Percentiles rank a stretch among this genome's conserved stretches.
These are phyloP conservation scores for Nannospalax galili DNA, from an alignment of 2,113 vertebrate genomes.

Conservation along the genomic window DNA sequence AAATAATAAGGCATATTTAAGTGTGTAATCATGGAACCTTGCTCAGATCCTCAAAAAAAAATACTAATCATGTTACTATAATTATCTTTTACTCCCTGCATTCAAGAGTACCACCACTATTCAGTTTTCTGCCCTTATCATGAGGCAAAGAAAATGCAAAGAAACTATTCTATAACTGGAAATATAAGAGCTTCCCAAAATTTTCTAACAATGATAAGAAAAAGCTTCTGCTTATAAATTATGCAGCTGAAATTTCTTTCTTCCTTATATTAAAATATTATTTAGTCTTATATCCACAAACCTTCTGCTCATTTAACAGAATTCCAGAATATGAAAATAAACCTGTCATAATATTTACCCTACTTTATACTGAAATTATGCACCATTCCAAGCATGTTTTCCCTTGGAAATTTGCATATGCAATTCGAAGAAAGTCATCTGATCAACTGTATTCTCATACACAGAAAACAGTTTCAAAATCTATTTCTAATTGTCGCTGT, in stretches of 20 bases:
- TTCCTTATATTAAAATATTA: slow-evolving; percentile 39
- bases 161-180: background rate
- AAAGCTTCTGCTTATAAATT: slow-evolving; percentile 21
- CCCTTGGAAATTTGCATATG: slow-evolving; percentile 48
- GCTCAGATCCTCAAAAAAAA: background rate
- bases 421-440: slow-evolving; percentile 29
- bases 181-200: slow-evolving; percentile 11
- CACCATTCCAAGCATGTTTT: slow-evolving; percentile 46
- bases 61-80: background rate
- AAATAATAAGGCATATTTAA: background rate
- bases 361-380: slow-evolving; percentile 45
- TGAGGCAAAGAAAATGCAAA: background rate
- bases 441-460: slow-evolving; percentile 10
- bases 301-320: slow-evolving; percentile 59
- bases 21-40: background rate
- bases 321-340: slow-evolving; percentile 60
- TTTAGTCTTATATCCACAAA: slow-evolving; percentile 52
- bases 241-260: background rate
- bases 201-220: background rate
- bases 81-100: background rate
- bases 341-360: slow-evolving; percentile 55
- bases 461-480: slow-evolving; percentile 49
- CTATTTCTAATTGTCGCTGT: slow-evolving; percentile 41
- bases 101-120: background rate
- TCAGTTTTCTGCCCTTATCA: background rate